Evolutionary conservation across 2,113 vertebrate species (phyloP).

Genomic region (Boulengeromyrus knoepffleri): DNA sequence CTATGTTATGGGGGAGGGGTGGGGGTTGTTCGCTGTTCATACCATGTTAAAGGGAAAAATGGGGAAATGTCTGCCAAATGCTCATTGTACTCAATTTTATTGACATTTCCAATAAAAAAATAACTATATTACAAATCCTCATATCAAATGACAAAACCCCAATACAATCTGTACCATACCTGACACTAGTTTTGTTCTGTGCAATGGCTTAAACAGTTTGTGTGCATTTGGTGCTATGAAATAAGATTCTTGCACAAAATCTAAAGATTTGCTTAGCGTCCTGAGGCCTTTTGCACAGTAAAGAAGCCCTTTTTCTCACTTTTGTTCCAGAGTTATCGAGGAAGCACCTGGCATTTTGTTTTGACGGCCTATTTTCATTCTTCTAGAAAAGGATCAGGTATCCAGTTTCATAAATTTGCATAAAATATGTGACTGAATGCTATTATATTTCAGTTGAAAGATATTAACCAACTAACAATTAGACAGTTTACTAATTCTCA

Average conservation of each 20-base stretch:
- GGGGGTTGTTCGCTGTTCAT: no score
- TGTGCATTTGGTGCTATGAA: not conserved
- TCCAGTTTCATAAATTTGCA: not conserved
- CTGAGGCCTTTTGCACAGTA: not conserved
- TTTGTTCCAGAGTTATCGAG: not conserved
- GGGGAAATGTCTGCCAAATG: no score
- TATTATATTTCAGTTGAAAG: not conserved
- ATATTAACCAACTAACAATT: not conserved
- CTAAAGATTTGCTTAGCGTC: not conserved
- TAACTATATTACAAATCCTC: not conserved
- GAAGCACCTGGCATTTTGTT: not conserved
- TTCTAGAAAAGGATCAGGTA: not conserved
- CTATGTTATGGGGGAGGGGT: no score
- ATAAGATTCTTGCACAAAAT: not conserved
- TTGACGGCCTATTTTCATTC: not conserved
- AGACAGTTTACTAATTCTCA: not conserved
- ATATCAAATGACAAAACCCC: not conserved
- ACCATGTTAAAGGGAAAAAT: no score
- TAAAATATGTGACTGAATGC: not conserved
- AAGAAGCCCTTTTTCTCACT: not conserved
- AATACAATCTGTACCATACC: not conserved
- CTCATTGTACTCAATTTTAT: no score
- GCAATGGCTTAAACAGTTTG: not conserved
- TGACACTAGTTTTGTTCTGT: not conserved
- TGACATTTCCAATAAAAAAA: not conserved